These are phyloP conservation scores for Erithacus rubecula DNA, from an alignment of 2,797 vertebrate genomes.

Conservation along the genomic window DNA sequence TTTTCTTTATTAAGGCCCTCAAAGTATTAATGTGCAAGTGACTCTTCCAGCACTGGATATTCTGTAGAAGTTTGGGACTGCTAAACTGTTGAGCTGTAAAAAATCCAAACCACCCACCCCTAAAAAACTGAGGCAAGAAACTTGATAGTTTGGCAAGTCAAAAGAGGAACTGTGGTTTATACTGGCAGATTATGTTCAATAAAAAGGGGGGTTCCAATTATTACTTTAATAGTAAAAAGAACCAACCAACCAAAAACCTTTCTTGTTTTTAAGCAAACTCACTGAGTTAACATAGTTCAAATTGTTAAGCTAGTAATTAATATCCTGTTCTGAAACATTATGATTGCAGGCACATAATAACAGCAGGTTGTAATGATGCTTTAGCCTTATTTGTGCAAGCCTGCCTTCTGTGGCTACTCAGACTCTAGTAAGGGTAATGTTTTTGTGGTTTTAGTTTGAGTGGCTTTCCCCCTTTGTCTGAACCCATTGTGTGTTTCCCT, in stretches of 20 bases:
- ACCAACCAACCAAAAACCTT: neutral
- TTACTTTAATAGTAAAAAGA: neutral
- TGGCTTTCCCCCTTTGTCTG: neutral
- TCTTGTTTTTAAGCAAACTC: neutral
- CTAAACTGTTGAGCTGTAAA: neutral
- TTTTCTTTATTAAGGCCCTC: neutral
- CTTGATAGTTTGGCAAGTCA: neutral
- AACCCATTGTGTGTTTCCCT: neutral
- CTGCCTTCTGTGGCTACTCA: neutral
- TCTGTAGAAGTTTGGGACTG: neutral
- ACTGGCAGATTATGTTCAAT: neutral
- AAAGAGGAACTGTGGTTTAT: neutral
- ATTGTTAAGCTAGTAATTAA: neutral
- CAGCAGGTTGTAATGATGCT: neutral
- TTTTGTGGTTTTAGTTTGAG: constrained; percentile 12
- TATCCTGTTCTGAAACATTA: neutral
- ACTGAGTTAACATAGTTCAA: neutral
- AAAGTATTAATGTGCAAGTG: neutral
- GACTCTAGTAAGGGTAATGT: neutral
- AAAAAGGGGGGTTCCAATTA: neutral
- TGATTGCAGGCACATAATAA: neutral
- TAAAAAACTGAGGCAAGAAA: neutral
- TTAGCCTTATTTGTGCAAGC: neutral
- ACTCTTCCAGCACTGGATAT: neutral
- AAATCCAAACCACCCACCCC: neutral